These are phyloP conservation scores for Oreohelix idahoensis DNA, from an alignment of 1,140 invertebrate genomes.

Conservation along the genomic window DNA sequence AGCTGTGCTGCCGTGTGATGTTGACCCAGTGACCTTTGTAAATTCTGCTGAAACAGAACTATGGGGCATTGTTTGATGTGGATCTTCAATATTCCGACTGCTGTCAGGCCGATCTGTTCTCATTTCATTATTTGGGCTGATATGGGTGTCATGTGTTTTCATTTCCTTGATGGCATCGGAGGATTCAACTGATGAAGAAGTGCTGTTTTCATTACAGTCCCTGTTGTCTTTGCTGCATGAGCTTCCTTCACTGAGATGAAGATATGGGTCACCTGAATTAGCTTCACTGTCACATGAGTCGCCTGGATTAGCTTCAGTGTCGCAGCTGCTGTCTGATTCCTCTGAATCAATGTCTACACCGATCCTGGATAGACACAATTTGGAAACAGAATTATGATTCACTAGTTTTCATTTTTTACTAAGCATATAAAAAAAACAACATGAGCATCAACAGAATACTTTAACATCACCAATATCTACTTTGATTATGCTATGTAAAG, in stretches of 20 bases:
- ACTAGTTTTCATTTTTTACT: too few relatives aligned
- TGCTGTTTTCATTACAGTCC: background rate
- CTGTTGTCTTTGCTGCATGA: too few relatives aligned
- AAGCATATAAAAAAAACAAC: too few relatives aligned
- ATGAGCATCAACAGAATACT: too few relatives aligned
- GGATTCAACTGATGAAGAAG: background rate
- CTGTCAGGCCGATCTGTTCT: background rate
- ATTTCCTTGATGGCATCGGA: background rate
- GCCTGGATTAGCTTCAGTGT: constrained; percentile 11
- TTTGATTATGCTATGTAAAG: too few relatives aligned
- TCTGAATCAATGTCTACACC: constrained; percentile 58
- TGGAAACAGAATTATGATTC: too few relatives aligned
- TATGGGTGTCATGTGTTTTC: too few relatives aligned
- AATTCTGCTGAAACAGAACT: too few relatives aligned
- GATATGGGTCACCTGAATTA: background rate
- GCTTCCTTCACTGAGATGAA: too few relatives aligned
- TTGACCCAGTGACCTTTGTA: background rate
- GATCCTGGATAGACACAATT: constrained; percentile 50
- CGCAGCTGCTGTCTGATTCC: constrained; percentile 52
- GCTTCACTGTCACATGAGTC: background rate
- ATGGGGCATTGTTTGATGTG: background rate
- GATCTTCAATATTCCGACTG: background rate
- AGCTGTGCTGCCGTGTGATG: background rate
- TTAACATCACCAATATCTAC: too few relatives aligned
- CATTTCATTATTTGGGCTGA: too few relatives aligned